phyloP scores from a whole-genome alignment of 2,888 invertebrate species.

The Dromius quadrimaculatus region DNA sequence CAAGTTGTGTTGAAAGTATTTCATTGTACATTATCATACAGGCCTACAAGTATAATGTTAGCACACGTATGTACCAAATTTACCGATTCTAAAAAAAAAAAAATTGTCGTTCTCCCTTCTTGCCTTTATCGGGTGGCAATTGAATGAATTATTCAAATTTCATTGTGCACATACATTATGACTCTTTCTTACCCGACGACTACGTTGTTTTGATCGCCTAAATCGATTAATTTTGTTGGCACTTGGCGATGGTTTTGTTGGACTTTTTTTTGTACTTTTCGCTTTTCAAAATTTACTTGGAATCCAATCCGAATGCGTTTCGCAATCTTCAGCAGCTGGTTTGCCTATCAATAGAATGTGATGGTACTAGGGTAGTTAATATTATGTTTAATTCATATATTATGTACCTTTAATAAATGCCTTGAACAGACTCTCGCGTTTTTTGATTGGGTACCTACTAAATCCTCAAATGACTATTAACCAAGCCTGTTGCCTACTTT shows the following conservation, averaged over 20 bases:
- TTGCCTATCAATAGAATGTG: not conserved
- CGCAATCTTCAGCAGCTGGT: not conserved
- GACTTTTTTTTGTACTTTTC: not conserved
- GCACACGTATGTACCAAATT: not conserved
- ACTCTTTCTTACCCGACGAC: not conserved
- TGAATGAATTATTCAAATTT: constrained; percentile 2
- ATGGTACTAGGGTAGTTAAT: too few species aligned
- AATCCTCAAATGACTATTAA: not conserved
- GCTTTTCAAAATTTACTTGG: not conserved
- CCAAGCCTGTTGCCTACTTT: not conserved
- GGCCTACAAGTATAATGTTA: not conserved
- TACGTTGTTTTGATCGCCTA: not conserved
- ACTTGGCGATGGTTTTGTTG: not conserved
- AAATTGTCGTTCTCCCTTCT: too few species aligned
- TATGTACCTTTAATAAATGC: constrained; percentile 7
- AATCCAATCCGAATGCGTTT: not conserved
- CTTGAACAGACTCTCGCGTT: too few species aligned
- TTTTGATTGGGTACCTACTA: not conserved
- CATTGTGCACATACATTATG: not conserved
- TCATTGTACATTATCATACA: constrained; percentile 1
- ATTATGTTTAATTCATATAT: constrained; percentile 1
- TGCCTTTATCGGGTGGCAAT: too few species aligned
- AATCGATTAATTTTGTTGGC: not conserved
- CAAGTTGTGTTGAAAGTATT: too few species aligned
- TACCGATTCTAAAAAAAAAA: not conserved